Percentiles rank a stretch among this genome's conserved stretches.
Evolutionary conservation across 2,113 vertebrate species (phyloP).

Genomic region (Strigops habroptila): DNA sequence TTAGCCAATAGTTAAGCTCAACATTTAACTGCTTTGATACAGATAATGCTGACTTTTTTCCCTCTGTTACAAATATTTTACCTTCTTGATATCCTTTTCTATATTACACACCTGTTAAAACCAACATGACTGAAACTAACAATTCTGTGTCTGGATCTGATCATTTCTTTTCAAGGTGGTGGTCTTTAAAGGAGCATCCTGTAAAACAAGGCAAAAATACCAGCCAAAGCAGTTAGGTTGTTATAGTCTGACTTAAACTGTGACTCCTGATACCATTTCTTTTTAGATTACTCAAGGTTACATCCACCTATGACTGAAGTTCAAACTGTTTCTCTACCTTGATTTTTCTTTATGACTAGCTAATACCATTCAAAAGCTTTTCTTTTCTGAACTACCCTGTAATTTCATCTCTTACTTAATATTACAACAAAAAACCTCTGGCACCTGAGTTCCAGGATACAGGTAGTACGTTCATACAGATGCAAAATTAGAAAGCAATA

Average conservation of each 20-base stretch:
- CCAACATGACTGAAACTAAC: neutral
- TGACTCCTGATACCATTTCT: neutral
- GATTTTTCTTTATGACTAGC: neutral
- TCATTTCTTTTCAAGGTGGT: neutral
- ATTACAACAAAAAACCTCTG: neutral
- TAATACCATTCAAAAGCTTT: neutral
- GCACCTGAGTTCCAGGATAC: neutral
- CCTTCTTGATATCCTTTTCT: neutral
- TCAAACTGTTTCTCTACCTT: neutral
- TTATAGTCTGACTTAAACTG: neutral
- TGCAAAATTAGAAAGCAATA: neutral
- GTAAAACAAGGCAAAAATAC: neutral
- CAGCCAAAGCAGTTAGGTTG: neutral
- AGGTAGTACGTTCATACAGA: accelerated
- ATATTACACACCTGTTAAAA: neutral
- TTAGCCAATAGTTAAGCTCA: neutral
- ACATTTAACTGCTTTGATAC: neutral
- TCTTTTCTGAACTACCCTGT: neutral
- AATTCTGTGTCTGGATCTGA: neutral
- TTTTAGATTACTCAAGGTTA: neutral
- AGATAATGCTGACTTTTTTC: neutral
- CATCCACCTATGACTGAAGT: neutral
- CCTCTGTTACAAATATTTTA: neutral
- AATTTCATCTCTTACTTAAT: neutral
- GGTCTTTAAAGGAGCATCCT: neutral